These are phyloP conservation scores for Ginglymostoma cirratum DNA, from an alignment of 2,113 vertebrate species.

Conservation along the genomic window DNA sequence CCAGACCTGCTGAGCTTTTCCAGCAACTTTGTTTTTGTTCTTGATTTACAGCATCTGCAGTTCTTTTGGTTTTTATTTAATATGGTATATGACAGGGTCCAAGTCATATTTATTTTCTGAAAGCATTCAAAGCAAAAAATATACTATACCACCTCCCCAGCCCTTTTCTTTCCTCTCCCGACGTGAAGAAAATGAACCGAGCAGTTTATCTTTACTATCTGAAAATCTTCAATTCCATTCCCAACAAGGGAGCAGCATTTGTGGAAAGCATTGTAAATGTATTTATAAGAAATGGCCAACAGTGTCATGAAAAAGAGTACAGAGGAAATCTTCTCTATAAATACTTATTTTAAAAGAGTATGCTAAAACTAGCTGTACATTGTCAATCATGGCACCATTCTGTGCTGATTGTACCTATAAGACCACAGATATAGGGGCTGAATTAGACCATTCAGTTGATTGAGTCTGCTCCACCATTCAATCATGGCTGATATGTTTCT, in stretches of 20 bases:
- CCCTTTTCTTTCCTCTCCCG: not conserved
- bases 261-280: not conserved
- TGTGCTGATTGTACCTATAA: not conserved
- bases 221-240: not conserved
- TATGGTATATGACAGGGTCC: not conserved
- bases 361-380: not conserved
- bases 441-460: too few relatives aligned
- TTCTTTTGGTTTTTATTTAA: too few relatives aligned
- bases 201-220: not conserved
- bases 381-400: not conserved
- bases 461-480: too few relatives aligned
- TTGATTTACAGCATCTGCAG: too few relatives aligned
- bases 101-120: not conserved
- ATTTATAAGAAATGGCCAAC: not conserved
- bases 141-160: not conserved
- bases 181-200: not conserved
- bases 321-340: not conserved
- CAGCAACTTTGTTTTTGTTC: too few relatives aligned
- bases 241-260: not conserved
- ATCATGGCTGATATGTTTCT: too few relatives aligned
- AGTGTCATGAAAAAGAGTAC: not conserved
- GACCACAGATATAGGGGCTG: too few relatives aligned
- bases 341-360: not conserved
- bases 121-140: not conserved
- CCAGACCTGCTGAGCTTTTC: too few relatives aligned